These are phyloP conservation scores for Gryllus longicercus DNA, from an alignment of 2,888 invertebrate genomes.

Conservation along the genomic window DNA sequence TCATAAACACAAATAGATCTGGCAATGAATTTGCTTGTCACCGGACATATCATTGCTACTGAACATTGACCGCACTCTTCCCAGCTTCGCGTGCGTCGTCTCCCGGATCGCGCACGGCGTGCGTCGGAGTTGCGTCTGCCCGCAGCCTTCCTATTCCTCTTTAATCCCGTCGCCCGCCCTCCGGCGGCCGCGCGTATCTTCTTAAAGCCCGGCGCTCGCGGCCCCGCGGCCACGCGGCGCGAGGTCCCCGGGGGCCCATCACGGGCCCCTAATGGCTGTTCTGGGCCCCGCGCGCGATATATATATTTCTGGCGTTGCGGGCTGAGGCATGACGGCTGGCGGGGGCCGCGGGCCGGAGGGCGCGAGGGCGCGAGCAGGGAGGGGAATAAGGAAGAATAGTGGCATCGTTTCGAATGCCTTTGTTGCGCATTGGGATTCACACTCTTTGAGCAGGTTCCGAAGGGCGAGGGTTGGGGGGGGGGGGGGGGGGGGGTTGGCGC, in stretches of 20 bases:
- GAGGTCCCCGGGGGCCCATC: not conserved
- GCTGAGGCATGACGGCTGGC: not conserved
- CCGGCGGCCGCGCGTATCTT: not conserved
- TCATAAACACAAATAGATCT: too few relatives aligned
- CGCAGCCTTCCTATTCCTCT: not conserved
- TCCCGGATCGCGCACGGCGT: too few relatives aligned
- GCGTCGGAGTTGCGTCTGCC: not conserved
- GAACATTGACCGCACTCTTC: too few relatives aligned
- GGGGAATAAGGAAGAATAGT: conserved; percentile 17
- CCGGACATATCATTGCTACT: too few relatives aligned
- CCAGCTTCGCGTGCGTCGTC: too few relatives aligned
- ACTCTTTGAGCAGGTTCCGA: conserved; percentile 10
- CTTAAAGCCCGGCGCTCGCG: not conserved
- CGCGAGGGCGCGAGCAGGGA: not conserved
- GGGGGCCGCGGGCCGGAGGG: not conserved
- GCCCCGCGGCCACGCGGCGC: not conserved
- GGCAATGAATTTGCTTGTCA: too few relatives aligned
- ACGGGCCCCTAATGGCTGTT: conserved; percentile 17
- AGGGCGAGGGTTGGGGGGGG: not conserved
- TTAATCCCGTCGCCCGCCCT: not conserved
- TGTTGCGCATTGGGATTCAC: conserved; percentile 10
- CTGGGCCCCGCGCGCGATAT: conserved; percentile 1
- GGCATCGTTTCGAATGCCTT: not conserved
- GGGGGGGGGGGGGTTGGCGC: not conserved
- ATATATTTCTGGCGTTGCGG: not conserved